Evolutionary conservation across 2,888 invertebrate genomes (phyloP), one percentile per base, ranked within the genome.

Genomic region (Emmelina monodactyla): DNA sequence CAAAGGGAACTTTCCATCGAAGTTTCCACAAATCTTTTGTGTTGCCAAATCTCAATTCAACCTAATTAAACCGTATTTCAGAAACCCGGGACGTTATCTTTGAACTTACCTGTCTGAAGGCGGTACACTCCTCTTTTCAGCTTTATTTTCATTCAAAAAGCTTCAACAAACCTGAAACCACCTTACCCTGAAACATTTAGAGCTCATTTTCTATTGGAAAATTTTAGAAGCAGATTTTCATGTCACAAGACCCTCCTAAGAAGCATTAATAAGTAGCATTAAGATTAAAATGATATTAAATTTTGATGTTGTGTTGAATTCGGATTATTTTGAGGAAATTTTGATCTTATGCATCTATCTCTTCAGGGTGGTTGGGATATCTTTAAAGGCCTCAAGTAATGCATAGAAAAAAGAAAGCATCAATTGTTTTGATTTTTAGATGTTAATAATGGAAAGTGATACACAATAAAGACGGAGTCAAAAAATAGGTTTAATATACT

Each of bases 251-350:
- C 70, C 71, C 69, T 69, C 66, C 67, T 70, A 60, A 70, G 60
- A 55, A 64, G 63, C 66, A 67, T 72, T 78, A 76, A 76, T 75
- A 78, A 78, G 73, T 56, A 67, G 73, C 68, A 76, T 76, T 76
- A 76, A 78, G 78, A 78, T 78, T 78, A 79, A 73, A 76, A 76
- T 73, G 67, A 78, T 79, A 79, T 79, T 78, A 79, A 78, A 78
- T 76, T 78, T 76, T 78, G 69, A 78, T 75, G 76, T 79, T 78
- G 73, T 78, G 75, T 72, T 76, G 73, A 65, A 61, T 72, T 64
- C 69, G 76, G 76, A 71, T 78, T 79, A 79, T 62, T 69, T 55
- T 57, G 58, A 67, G 73, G 75, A 70, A 73, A 62, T 64, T 67
- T 67, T 71, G 70, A 71, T 68, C 69, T 70, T 72, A 51, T 52